Base-by-base conservation (phyloP, 2,888 invertebrate species). In the Stratiomys singularior region DNA sequence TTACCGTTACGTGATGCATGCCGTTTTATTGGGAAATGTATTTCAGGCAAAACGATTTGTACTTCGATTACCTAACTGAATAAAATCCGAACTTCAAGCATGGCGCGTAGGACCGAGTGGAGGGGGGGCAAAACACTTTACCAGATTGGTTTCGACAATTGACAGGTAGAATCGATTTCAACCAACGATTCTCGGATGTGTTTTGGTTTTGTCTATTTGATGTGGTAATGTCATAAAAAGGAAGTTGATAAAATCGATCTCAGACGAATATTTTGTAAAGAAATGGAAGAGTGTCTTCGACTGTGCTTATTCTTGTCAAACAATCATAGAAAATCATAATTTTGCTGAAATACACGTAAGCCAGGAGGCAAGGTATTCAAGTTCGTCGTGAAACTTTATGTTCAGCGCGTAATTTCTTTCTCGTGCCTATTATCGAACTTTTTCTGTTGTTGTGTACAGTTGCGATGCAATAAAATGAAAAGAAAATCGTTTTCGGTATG, bases 1-100 rank as follows among this genome's bases (percentile, higher is more conserved):
- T 77, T 77, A 67, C 76, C 56, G 27, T 23, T 67, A 77, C 76
- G 76, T 77, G 76, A 47, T 66, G 25, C 56, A 64, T 64, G 64
- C 76, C 21, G 21, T 77, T 67, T 66, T 56, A 77, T 66, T 25
- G 67, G 25, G 7, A 56, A 67, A 28, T 28, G 37, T 77, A 56
- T 77, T 67, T 67, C 66, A 66, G 63, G 66, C 30, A 67, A 77
- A 67, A 27, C 67, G 76, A 77, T 77, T 77, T 67, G 76, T 77
- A 27, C 76, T 67, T 67, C 58, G 67, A 66, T 77, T 77, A 67
- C 76, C 56, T 56, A 77, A 56, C 74, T 67, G 67, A 58, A 44
- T 9, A 58, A 37, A 60, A 60, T 60, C 58, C 58, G 30, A 11
- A 23, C 18, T 58, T 4, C 13, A 23, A 25, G 56, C 44, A 18